These are phyloP conservation scores for Mungos mungo DNA, from an alignment of 2,113 vertebrate species.

Conservation along the genomic window DNA sequence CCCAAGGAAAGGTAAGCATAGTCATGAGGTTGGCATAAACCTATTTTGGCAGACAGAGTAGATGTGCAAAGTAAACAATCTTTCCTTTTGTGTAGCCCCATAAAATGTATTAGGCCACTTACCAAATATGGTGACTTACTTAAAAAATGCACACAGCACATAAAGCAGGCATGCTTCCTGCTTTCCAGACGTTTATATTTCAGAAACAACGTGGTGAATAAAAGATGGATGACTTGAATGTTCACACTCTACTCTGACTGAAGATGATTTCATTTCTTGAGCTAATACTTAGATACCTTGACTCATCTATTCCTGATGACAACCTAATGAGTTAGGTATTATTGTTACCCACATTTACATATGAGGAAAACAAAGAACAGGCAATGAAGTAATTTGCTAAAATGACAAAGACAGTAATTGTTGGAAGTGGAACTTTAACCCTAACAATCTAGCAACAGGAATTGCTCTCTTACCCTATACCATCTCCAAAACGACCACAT, in stretches of 20 bases:
- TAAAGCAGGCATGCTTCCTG: background rate
- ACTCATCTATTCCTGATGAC: background rate
- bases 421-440: background rate
- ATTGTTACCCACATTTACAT: background rate
- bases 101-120: background rate
- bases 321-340: background rate
- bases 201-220: background rate
- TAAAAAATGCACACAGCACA: background rate
- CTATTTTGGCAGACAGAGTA: background rate
- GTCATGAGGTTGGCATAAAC: background rate
- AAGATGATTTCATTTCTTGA: background rate
- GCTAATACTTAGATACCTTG: background rate
- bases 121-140: background rate
- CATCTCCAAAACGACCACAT: background rate
- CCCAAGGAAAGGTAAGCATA: background rate
- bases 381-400: background rate
- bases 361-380: background rate
- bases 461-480: background rate
- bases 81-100: conserved; percentile 11
- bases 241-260: background rate
- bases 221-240: background rate
- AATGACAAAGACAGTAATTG: background rate
- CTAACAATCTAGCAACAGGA: background rate
- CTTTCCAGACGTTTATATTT: background rate
- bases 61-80: background rate